Base-by-base conservation (phyloP, 2,888 invertebrate species). In the Eremobia ochroleuca region DNA sequence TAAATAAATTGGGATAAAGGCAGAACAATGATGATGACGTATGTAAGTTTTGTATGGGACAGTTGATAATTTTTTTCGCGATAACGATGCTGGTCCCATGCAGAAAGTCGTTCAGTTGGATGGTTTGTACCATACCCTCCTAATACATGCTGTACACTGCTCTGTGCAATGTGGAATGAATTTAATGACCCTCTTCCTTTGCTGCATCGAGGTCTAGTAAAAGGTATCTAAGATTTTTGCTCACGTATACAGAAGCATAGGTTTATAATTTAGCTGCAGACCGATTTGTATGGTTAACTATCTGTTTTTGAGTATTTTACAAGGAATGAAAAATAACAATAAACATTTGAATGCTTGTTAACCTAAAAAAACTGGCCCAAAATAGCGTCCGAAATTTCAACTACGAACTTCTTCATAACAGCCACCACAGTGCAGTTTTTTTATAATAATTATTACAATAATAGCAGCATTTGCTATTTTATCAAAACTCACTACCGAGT, bases 141-240 rank as follows among this genome's bases (percentile, higher is more conserved):
- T 18, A 21, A 21, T 31, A 31, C 31, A 59, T 59, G 59, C 4
- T 59, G 31, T 61, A 9, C n/a, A 81, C 15, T 73, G 28, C 31
- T 73, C 13, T 62, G 69, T 81, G 69, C 73, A 67, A 86, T 83
- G 73, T 83, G 81, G 40, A 75, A 69, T 69, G 13, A 49, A 49
- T 66, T 11, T n/a, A 9, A 31, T 59, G 31, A 59, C 15, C 34
- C 4, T 40, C 21, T 25, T 40, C 3, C 18, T 65, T 58, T 46
- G 31, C n/a, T 28, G 31, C 11, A 11, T 46, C 5, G 34, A 43
- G 1, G 9, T 28, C 18, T 1, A 18, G 5, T 2, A 25, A 58
- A 49, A 34, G 15, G 1, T 34, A 21, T 31, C 59, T 61, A 31
- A 15, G 9, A 67, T 49, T 31, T 43, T 34, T 21, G 13, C 11